These are phyloP conservation scores for Icerya purchasi DNA, from an alignment of 2,888 invertebrate species.

Conservation along the genomic window DNA sequence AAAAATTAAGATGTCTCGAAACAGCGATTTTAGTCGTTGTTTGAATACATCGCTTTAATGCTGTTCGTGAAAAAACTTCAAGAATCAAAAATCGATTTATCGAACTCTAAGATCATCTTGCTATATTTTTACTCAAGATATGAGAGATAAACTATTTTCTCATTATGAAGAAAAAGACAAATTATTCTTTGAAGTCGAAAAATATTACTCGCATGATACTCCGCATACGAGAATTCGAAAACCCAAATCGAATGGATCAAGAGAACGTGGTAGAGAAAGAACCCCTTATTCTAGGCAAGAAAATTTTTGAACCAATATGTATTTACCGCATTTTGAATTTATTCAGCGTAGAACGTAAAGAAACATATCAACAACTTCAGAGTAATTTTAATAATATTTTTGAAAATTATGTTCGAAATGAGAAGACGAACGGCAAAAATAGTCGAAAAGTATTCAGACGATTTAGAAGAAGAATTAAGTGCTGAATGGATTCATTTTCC, in stretches of 20 bases:
- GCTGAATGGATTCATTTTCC: neutral
- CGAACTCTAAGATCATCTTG: constrained; percentile 12
- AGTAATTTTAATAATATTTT: constrained; percentile 14
- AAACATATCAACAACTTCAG: constrained; percentile 13
- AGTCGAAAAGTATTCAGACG: neutral
- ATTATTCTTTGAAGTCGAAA: too few relatives aligned
- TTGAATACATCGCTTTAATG: constrained; percentile 11
- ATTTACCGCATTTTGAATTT: constrained; percentile 6
- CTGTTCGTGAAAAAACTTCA: constrained; percentile 10
- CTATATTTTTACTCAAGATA: constrained; percentile 13
- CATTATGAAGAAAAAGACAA: constrained; percentile 14
- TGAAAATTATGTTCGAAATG: neutral
- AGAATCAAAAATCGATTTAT: constrained; percentile 13
- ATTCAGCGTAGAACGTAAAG: constrained; percentile 3
- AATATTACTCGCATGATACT: too few relatives aligned
- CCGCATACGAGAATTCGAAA: constrained; percentile 7
- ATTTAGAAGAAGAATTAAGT: neutral
- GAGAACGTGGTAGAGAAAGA: neutral
- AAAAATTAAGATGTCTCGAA: constrained; percentile 2
- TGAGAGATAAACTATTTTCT: constrained; percentile 15
- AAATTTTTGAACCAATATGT: constrained; percentile 2
- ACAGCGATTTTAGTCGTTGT: constrained; percentile 14
- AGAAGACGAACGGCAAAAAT: neutral
- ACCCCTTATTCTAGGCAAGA: neutral
- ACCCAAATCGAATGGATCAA: neutral